Percentiles rank a stretch among this genome's conserved stretches.
phyloP scores from a whole-genome alignment of 2,113 vertebrate species.

The Clarias batrachus region DNA sequence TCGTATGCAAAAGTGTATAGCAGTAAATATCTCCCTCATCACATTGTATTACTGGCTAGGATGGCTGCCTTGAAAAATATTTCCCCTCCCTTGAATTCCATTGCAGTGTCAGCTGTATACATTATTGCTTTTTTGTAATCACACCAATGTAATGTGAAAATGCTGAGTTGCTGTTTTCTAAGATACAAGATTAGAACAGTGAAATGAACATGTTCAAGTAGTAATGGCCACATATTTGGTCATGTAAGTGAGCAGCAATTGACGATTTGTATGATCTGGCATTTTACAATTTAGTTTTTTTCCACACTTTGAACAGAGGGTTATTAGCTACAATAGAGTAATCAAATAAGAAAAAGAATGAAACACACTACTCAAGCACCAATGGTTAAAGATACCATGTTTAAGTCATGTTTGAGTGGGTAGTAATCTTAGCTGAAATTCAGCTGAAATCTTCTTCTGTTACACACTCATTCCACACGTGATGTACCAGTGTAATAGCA shows the following conservation, averaged over 20 bases:
- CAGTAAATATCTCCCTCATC: neutral
- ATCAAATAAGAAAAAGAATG: neutral
- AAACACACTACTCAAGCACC: neutral
- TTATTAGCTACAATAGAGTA: too few species aligned
- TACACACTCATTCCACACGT: neutral
- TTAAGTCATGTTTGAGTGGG: neutral
- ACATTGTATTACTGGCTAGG: neutral
- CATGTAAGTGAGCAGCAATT: neutral
- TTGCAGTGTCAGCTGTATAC: neutral
- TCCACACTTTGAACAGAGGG: neutral
- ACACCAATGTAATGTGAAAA: neutral
- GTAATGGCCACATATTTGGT: neutral
- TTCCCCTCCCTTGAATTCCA: neutral
- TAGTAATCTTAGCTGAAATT: neutral
- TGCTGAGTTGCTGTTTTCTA: neutral
- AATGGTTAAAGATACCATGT: neutral
- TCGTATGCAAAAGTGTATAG: neutral
- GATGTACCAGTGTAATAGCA: neutral
- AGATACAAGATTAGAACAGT: neutral
- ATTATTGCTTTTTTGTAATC: neutral
- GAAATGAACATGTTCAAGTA: neutral
- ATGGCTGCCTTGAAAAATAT: neutral
- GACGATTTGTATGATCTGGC: neutral
- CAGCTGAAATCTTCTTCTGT: neutral
- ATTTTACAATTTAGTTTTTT: neutral